Conservation (phyloP, 1,140 invertebrate genomes). For the Akabosia matsudoensis region DNA sequence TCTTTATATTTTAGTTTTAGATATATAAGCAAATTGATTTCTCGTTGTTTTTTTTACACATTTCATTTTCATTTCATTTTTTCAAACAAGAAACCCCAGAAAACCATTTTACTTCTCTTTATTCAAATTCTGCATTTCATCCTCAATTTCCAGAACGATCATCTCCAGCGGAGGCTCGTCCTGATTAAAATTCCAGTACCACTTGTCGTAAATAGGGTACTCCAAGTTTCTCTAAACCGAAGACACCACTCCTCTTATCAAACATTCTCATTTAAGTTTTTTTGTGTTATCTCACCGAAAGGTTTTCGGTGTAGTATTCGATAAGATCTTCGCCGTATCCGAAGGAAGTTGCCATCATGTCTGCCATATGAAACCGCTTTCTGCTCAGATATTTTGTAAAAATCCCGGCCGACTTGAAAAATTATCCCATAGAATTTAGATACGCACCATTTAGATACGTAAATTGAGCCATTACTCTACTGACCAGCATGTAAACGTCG, state of each 20-base stretch:
- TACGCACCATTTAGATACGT: neutral
- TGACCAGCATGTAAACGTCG: neutral
- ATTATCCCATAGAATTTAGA: neutral
- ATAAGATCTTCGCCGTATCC: constrained; percentile 8
- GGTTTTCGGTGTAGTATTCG: neutral
- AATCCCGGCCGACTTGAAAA: neutral
- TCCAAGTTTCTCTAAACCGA: neutral
- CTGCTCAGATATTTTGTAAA: neutral
- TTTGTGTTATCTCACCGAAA: no score
- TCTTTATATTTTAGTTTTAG: no score
- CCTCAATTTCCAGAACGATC: neutral
- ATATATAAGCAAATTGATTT: no score
- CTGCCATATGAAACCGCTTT: neutral
- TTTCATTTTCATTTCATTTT: no score
- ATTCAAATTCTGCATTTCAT: neutral
- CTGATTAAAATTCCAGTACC: neutral
- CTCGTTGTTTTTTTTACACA: no score
- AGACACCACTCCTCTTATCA: no score
- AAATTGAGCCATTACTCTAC: neutral
- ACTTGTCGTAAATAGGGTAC: neutral
- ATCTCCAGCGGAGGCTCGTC: neutral
- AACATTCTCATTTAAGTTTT: no score
- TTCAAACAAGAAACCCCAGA: no score
- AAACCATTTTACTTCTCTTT: no score
- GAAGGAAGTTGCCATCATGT: neutral